Base-by-base conservation (phyloP, 2,888 invertebrate species). In the Aromia moschata region DNA sequence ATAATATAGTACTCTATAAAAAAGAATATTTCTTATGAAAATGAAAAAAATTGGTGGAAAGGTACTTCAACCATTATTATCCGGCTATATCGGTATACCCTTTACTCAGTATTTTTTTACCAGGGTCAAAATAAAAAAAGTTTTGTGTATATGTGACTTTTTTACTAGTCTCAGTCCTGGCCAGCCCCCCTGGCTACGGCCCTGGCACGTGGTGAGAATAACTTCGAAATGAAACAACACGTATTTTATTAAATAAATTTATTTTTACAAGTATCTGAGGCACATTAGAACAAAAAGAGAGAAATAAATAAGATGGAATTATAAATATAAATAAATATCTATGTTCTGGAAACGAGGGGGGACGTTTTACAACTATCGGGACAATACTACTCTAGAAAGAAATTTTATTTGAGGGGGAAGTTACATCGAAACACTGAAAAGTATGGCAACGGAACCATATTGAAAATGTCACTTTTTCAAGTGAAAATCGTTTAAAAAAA, bases 261-360 rank as follows among this genome's bases (percentile, higher is more conserved):
- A 70, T 70, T 69, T 33, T 70, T 68, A 68, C 64, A 69, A 64
- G 68, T 70, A 67, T 70, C 65, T 66, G 68, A 72, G 70, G 71
- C 71, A 72, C 74, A 70, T 69, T 56, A 72, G 67, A 72, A 70
- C 69, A 62, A 63, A 72, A 67, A n/a, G n/a, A n/a, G n/a, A n/a
- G n/a, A 70, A 65, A 69, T 67, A 65, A 69, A 69, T 60, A 63
- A 69, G 67, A 65, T 63, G n/a, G n/a, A n/a, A n/a, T n/a, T n/a
- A 67, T 56, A 65, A 68, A 52, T 52, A 41, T 53, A 58, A 54
- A 52, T 41, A 58, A 51, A 65, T 61, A 65, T 44, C 59, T 69
- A 65, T 46, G 38, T 59, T 49, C 55, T 54, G 44, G 18, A 43
- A 55, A 54, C 15, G 57, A 53, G 46, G 12, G 46, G 12, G 17